Conservation (phyloP, 2,888 invertebrate species). For the Keiferia lycopersicella region DNA sequence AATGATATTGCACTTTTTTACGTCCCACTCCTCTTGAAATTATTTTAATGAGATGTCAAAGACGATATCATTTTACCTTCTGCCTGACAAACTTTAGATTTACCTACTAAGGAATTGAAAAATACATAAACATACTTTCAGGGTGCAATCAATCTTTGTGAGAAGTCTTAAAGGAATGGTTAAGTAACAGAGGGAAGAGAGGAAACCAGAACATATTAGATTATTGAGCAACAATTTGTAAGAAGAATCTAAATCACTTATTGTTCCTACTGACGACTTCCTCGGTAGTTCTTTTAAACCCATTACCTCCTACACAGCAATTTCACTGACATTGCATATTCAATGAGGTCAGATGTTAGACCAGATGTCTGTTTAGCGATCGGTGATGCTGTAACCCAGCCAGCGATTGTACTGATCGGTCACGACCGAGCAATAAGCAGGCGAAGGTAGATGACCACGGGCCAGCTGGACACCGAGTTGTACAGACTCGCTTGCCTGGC, state of each 20-base stretch:
- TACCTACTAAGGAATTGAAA: no score
- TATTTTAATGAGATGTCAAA: neutral
- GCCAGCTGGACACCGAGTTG: neutral
- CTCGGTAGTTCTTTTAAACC: neutral
- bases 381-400: slow-evolving; percentile 50
- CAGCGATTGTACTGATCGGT: slow-evolving; percentile 59
- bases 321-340: slow-evolving; percentile 51
- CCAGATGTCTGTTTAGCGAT: slow-evolving; percentile 53
- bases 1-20: slow-evolving; percentile 6
- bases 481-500: neutral
- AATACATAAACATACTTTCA: neutral
- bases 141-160: no score
- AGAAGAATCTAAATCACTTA: neutral
- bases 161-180: no score
- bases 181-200: no score
- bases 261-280: neutral
- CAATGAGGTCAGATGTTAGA: slow-evolving; percentile 53
- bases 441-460: slow-evolving; percentile 53
- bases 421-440: slow-evolving; percentile 69
- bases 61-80: neutral
- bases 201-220: no score
- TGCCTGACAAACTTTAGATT: neutral
- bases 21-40: neutral
- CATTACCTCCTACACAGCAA: slow-evolving; percentile 9
- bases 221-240: neutral